Base-by-base conservation (phyloP, 2,113 vertebrate genomes). In the Istiophorus platypterus region DNA sequence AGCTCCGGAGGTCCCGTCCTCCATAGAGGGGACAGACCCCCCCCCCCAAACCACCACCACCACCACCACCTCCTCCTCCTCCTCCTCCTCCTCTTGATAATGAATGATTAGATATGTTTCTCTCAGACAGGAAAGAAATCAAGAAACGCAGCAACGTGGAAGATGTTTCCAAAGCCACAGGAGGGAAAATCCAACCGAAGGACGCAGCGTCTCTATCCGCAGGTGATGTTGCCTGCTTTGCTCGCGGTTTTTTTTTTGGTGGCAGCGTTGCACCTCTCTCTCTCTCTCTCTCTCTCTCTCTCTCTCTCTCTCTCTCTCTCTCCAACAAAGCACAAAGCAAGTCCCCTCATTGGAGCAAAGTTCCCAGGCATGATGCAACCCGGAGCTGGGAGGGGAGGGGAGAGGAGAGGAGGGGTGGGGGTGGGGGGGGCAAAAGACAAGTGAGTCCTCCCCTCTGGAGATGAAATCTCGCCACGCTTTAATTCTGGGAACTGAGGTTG, bases 341-440 rank as follows among this genome's bases (percentile, higher is more conserved):
- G 71, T 67, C 70, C 78, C 78, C 88, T 85, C 82, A 93, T 85
- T 92, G 91, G 91, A 92, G 86, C 84, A 90, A 95, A 95, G 93
- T 95, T 95, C 89, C 85, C 82, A 29, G 31, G 67, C 82, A 68
- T 92, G 91, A 89, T 70, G 90, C 82, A 92, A 90, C 82, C 74
- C 24, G 20, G 76, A 47, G 72, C 79, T 54, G 64, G 70, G 67
- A 82, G 82, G 78, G n/a, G n/a, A n/a, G n/a, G n/a, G n/a, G n/a
- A n/a, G n/a, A n/a, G n/a, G n/a, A n/a, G n/a, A n/a, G n/a, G n/a
- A n/a, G n/a, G n/a, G n/a, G n/a, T n/a, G n/a, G n/a, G n/a, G n/a
- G n/a, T n/a, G n/a, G n/a, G n/a, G 56, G 51, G 72, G 34, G 70
- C 41, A 29, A 4, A 58, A 41, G 31, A 15, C 31, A 65, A 72